Evolutionary conservation across 1,140 invertebrate genomes (phyloP), one percentile per base, ranked within the genome.

Genomic region (Neodiprion fabricii): DNA sequence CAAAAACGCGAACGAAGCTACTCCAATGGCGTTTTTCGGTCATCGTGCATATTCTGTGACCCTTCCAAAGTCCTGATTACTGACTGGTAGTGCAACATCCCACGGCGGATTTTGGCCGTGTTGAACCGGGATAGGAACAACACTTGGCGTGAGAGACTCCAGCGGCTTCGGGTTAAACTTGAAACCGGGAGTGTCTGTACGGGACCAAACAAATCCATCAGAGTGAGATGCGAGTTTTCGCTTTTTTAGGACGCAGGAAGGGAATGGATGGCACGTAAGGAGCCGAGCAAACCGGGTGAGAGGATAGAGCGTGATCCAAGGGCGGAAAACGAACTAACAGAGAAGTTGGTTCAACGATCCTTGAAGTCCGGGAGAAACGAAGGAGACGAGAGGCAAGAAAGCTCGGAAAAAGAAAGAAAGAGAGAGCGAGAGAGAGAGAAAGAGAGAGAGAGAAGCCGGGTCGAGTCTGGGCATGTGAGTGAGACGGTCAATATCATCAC

Each of bases 341-440:
- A 61, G 53, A 61, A 61, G 7, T 61, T 61, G 3, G 53, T 40
- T 40, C 28, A 40, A 40, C 28, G 28, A 40, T 17, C 53, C 75
- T 75, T 69, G 50, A 48, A 66, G 9, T 67, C n/a, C 53, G 67
- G 71, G 47, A 69, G 50, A 73, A 40, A 28, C 14, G 61, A 74
- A 73, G 28, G n/a, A 3, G n/a, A 70, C 17, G 66, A 11, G 28
- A 66, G 48, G 17, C 14, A 48, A 70, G 69, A 9, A 67, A 70
- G 40, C 66, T 11, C 14, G 53, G 48, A 48, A 70, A 23, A 69
- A 11, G 67, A 21, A 21, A 11, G 40, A 69, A 5, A 40, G 28
- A 40, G 28, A 40, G 28, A 40, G 28, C 1, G 28, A 40, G 28
- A 40, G 28, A 40, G 50, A 74, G 47, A 48, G 66, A 74, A 47